Evolutionary conservation across 2,797 vertebrate species (phyloP).

Genomic region (Choloepus didactylus): DNA sequence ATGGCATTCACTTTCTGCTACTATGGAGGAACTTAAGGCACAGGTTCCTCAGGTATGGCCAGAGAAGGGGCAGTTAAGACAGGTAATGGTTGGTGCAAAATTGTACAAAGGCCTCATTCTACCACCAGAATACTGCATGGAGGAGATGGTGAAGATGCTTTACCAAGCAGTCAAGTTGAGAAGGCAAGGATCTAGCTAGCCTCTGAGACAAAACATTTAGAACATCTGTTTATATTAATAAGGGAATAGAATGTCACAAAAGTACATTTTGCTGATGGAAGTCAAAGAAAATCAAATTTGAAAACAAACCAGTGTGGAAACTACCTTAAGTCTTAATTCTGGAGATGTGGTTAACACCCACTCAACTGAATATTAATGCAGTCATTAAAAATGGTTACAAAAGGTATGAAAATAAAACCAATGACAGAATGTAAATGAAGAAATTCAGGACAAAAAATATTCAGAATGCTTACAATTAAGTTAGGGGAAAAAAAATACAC

Average conservation of each 20-base stretch:
- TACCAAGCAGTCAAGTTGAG: neutral
- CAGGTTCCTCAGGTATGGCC: neutral
- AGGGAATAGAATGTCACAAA: neutral
- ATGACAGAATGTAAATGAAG: neutral
- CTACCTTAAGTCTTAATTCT: neutral
- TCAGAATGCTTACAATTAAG: neutral
- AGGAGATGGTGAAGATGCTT: neutral
- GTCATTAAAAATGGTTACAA: neutral
- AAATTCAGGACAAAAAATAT: neutral
- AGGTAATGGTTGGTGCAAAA: neutral
- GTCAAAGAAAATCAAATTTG: slow-evolving; percentile 19
- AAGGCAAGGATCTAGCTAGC: neutral
- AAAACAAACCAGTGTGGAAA: slow-evolving; percentile 17
- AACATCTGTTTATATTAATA: slow-evolving; percentile 11
- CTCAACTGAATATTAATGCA: neutral
- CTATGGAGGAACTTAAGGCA: neutral
- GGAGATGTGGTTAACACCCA: neutral
- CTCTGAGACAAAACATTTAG: neutral
- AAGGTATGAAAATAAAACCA: slow-evolving; percentile 7
- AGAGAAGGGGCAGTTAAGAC: neutral
- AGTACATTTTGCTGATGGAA: neutral
- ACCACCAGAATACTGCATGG: neutral
- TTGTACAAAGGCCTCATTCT: rapidly evolving
- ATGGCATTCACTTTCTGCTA: neutral
- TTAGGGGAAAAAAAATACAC: neutral